These are phyloP conservation scores for Plectus sambesii DNA, from an alignment of 1,140 invertebrate species.

Conservation along the genomic window DNA sequence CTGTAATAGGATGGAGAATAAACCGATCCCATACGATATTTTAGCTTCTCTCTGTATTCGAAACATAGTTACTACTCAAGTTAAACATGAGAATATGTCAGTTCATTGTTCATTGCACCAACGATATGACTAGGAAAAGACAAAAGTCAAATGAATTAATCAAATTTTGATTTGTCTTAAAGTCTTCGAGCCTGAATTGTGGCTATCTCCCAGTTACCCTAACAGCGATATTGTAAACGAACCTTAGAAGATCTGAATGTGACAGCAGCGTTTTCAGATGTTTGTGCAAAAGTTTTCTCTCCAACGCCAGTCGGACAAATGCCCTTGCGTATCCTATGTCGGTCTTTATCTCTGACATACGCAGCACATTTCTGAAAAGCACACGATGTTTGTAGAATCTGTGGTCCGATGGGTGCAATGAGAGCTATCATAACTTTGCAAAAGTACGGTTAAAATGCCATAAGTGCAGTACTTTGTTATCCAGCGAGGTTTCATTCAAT, in stretches of 20 bases:
- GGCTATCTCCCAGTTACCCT: too few species aligned
- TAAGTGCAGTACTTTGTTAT: too few species aligned
- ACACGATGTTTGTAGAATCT: background rate
- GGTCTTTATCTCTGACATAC: conserved; percentile 89
- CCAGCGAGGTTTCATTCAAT: too few species aligned
- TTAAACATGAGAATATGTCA: too few species aligned
- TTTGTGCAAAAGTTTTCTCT: conserved; percentile 87
- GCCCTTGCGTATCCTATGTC: conserved; percentile 93
- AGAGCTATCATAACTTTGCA: conserved; percentile 1
- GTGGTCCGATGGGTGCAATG: conserved; percentile 1
- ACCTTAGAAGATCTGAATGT: conserved; percentile 70
- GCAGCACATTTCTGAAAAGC: conserved; percentile 31
- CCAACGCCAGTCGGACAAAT: conserved; percentile 87
- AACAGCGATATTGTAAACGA: conserved; percentile 16
- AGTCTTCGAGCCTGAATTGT: too few species aligned
- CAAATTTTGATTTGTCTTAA: too few species aligned
- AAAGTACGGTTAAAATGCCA: too few species aligned
- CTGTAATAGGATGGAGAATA: too few species aligned
- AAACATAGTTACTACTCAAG: too few species aligned
- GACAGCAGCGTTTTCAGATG: conserved; percentile 77
- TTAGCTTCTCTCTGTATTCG: too few species aligned
- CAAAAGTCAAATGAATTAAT: too few species aligned
- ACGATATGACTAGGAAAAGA: background rate
- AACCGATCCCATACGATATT: too few species aligned
- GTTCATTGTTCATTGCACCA: conserved; percentile 2